Percentiles rank a stretch among this genome's conserved stretches.
These are phyloP conservation scores for Parnassius apollo DNA, from an alignment of 2,888 invertebrate species.

Conservation along the genomic window DNA sequence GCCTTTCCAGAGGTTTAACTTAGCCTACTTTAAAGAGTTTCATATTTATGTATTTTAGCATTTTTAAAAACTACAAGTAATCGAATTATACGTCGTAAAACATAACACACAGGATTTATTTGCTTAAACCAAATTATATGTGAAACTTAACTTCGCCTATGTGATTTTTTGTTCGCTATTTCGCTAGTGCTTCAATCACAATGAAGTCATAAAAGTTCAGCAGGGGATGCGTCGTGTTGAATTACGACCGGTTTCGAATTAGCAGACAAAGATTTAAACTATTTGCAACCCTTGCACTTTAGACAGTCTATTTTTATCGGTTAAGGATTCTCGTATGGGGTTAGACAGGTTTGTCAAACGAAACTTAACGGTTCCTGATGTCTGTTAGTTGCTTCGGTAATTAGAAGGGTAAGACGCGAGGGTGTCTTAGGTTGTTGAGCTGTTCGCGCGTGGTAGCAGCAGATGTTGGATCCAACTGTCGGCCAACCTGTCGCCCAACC, in stretches of 20 bases:
- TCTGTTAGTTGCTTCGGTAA: slow-evolving; percentile 62
- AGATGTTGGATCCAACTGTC: slow-evolving; percentile 76
- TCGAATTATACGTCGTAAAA: too few species aligned
- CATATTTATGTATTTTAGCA: too few species aligned
- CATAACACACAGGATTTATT: too few species aligned
- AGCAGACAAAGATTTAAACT: slow-evolving; percentile 51
- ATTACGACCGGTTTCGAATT: slow-evolving; percentile 66
- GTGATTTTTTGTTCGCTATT: slow-evolving; percentile 19
- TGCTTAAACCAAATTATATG: too few species aligned
- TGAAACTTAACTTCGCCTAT: neutral
- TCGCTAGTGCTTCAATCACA: slow-evolving; percentile 21
- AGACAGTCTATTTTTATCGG: slow-evolving; percentile 46
- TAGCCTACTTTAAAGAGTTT: slow-evolving; percentile 35
- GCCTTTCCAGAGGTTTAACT: slow-evolving; percentile 53
- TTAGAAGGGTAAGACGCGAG: slow-evolving; percentile 73
- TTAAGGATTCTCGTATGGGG: slow-evolving; percentile 46
- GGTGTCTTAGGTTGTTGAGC: slow-evolving; percentile 60
- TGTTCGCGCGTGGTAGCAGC: slow-evolving; percentile 53
- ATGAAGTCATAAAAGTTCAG: slow-evolving; percentile 32
- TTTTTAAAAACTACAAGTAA: too few species aligned
- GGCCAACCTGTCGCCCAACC: slow-evolving; percentile 79
- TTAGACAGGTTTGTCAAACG: slow-evolving; percentile 73
- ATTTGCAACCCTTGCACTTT: slow-evolving; percentile 77
- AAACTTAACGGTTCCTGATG: slow-evolving; percentile 73
- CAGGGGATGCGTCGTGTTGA: slow-evolving; percentile 34